Base-by-base conservation (phyloP, 2,888 invertebrate genomes). In the Imbricaverruca yamaguchii region DNA sequence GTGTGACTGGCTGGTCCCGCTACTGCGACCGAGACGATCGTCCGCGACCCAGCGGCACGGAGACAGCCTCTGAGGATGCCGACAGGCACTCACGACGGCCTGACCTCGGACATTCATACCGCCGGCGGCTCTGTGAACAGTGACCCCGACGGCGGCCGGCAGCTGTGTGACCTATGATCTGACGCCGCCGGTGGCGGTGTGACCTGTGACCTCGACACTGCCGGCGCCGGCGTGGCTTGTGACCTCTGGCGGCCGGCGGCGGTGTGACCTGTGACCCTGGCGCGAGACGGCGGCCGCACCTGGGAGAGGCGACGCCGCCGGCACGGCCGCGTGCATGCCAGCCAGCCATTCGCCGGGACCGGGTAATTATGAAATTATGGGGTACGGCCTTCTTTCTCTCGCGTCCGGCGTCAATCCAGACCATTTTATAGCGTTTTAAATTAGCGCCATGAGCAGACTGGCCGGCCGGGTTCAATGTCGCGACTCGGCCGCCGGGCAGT, bases 351-450 rank as follows among this genome's bases (percentile, higher is more conserved):
- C 39, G 25, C 23, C 69, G 1, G 2, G 15, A 13, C 39, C 25
- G 15, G 15, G 69, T 74, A 74, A 74, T 74, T 74, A 74, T 55
- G 53, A 74, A 74, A 74, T 74, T 74, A 74, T 21, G 18, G 74
- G 74, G 74, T n/a, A 55, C 53, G 55, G 74, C 53, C 74, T 53
- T 55, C 53, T 74, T 53, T 53, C 74, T 74, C 74, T 74, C 74
- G 74, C 74, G 74, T 11, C 7, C 74, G 55, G 53, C 74, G 74
- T 69, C 69, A 69, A 39, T 10, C 25, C 39, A 25, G 15, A 39
- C 74, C 53, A 23, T 74, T 74, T 74, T 15, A 74, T 74, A 53
- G 74, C 74, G 74, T 74, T 74, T 74, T 74, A 74, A 74, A 74
- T 74, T 74, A 55, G 74, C 74, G 74, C 18, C 74, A 55, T 74